Evolutionary conservation across 1,140 invertebrate species (phyloP), one percentile per base, ranked within the genome.

Genomic region (Brachionus sp.): DNA sequence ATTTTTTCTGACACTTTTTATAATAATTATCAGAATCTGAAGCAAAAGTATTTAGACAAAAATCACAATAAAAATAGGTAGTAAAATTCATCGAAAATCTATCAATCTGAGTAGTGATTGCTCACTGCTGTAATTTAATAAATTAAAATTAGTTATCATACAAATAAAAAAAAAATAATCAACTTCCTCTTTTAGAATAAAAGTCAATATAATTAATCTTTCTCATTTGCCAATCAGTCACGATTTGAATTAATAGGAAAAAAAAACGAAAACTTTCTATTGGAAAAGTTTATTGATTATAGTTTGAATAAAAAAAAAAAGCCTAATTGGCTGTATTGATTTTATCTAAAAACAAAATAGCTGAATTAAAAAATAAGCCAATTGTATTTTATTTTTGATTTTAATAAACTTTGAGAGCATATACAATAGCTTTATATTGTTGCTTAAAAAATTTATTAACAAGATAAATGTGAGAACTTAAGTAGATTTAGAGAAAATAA

Each of bases 151-250:
- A 23, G 33, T 33, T 66, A 66, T 33, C 64, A 33, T 66, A 13
- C 5, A 4, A 66, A 66, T 23, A 6, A 66, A 33, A 66, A 35
- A 12, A n/a, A 73, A 73, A 73, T 39, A 73, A 39, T 73, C 13
- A 35, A 73, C 37, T 73, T 73, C 68, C 33, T 66, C 37, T 70
- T 37, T n/a, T 70, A 16, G 33, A 39, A 19, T 70, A 46, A 73
- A 75, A 75, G 70, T 75, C 70, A 75, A 75, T 25, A 75, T 75
- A 75, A 75, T 75, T 29, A 75, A 75, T 39, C 23, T 25, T 25
- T 57, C 50, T 57, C 50, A 33, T 46, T 75, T 35, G 23, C 19
- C 16, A 75, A 75, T 75, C 19, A 75, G 42, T 75, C 70, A 75
- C 70, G 70, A 44, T 46, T 44, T 19, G 10, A 33, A 44, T 44